Base-by-base conservation (phyloP, 1,140 invertebrate genomes). In the Cotesia chilonis region DNA sequence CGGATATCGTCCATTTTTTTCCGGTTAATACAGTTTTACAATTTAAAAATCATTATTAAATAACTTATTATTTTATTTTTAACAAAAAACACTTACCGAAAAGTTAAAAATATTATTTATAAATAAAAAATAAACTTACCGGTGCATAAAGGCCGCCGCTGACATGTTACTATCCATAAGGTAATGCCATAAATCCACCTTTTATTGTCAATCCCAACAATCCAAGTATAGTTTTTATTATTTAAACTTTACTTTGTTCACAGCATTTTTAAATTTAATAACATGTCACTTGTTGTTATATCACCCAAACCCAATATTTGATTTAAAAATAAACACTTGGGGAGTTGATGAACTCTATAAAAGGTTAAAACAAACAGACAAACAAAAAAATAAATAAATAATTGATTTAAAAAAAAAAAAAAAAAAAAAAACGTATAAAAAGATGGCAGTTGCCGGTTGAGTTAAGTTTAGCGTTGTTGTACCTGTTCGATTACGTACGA, bases 141-240 rank as follows among this genome's bases (percentile, higher is more conserved):
- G 60, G 77, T 85, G 84, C 79, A 84, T 81, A 77, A 82, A 85
- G 80, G 84, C 85, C 79, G 85, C 83, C 76, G 84, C 83, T 77
- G 84, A 85, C 84, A 85, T 85, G 81, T 83, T 85, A 84, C 79
- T 86, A 85, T 85, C 85, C 85, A 85, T 85, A 78, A 82, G 85
- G 81, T 83, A 81, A 80, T 86, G 80, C 84, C 84, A 85, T 85
- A 81, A 79, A 83, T 82, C 69, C 4, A 14, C 36, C 10, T 52
- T 35, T 20, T 60, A 7, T 70, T 65, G 12, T 70, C 17, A 41
- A 17, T 54, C 12, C 67, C 20, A 6, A 5, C n/a, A 35, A 52
- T 57, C 17, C 36, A 59, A 51, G 55, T 14, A n/a, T 66, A 51
- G 28, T 28, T 28, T 28, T 14, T 12, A 9, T 47, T 47, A 47